phyloP scores from a whole-genome alignment of 2,888 invertebrate species.

The Parnassius mnemosyne region DNA sequence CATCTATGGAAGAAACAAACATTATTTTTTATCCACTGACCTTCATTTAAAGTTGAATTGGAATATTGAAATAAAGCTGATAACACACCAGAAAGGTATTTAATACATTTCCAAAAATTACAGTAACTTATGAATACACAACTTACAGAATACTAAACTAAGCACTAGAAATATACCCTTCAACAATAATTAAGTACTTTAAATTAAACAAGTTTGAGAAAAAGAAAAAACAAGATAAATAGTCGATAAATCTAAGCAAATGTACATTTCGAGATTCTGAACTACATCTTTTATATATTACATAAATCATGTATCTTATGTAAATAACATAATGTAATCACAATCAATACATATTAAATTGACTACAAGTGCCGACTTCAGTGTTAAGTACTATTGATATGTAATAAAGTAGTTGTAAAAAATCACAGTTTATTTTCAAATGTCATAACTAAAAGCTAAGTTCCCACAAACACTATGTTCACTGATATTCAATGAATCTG shows the following conservation, averaged over 20 bases:
- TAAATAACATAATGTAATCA: constrained; percentile 6
- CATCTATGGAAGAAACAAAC: too few relatives aligned
- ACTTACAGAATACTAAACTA: constrained; percentile 28
- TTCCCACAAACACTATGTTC: too few relatives aligned
- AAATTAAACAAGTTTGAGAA: constrained; percentile 23
- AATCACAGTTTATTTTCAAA: background rate
- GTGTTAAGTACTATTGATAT: constrained; percentile 18
- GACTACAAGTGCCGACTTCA: background rate
- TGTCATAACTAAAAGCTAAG: background rate
- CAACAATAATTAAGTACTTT: constrained; percentile 52
- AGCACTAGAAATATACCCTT: constrained; percentile 30
- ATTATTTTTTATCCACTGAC: too few relatives aligned
- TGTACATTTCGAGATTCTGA: constrained; percentile 5
- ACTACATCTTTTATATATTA: background rate
- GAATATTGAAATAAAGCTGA: background rate
- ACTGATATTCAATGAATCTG: too few relatives aligned
- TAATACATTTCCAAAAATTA: constrained; percentile 45
- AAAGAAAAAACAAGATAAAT: constrained; percentile 19
- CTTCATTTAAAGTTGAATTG: too few relatives aligned
- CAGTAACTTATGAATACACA: constrained; percentile 18
- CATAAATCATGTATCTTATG: background rate
- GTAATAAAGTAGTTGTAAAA: background rate
- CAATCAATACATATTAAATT: constrained; percentile 7
- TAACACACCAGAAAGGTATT: constrained; percentile 41
- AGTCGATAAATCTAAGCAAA: constrained; percentile 11